Evolutionary conservation across 1,140 invertebrate species (phyloP).

Genomic region (fruit fly (Drosophila melanogaster)): Release_6_plus_ISO1_MT NT_033779.5:14289001-14289500

Average conservation of each 20-base stretch:
- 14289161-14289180: conserved; percentile 39
- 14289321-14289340: neutral
- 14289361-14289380: neutral
- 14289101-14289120: conserved; percentile 64
- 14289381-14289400: neutral
- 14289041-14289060: conserved; percentile 49
- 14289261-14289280: too few relatives aligned
- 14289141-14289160: conserved; percentile 28
- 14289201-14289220: conserved; percentile 41
- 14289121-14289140: conserved; percentile 35
- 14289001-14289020: conserved; percentile 49
- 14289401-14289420: conserved; percentile 19
- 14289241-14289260: conserved; percentile 15
- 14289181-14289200: conserved; percentile 59
- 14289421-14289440: conserved; percentile 10
- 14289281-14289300: conserved; percentile 1
- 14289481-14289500: conserved; percentile 38
- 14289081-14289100: conserved; percentile 42
- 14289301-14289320: neutral
- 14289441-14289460: conserved; percentile 19
- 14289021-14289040: conserved; percentile 16
- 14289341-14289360: neutral
- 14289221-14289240: conserved; percentile 31
- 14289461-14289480: conserved; percentile 45
- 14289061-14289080: conserved; percentile 51